These are phyloP conservation scores for Synanthedon andrenaeformis DNA, from an alignment of 2,888 invertebrate species.

Conservation along the genomic window DNA sequence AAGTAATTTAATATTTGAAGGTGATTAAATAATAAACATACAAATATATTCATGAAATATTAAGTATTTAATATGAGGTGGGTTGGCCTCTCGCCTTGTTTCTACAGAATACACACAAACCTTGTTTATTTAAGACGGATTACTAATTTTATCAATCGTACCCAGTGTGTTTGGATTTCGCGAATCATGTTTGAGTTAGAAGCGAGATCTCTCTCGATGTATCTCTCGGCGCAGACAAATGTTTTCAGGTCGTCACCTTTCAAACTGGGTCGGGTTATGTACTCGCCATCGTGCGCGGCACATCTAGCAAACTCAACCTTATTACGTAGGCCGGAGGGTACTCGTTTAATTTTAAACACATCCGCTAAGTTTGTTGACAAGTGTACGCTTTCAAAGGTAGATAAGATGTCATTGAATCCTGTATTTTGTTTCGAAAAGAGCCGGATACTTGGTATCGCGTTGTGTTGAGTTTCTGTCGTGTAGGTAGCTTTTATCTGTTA, in stretches of 20 bases:
- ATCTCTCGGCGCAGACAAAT: slow-evolving; percentile 7
- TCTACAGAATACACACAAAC: not conserved
- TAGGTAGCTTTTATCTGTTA: too few relatives aligned
- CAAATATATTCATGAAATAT: too few relatives aligned
- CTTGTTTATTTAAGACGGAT: not conserved
- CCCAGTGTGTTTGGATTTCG: not conserved
- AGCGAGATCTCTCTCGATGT: not conserved
- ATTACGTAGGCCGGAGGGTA: too few relatives aligned
- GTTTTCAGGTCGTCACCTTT: slow-evolving; percentile 22
- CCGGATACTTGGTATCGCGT: slow-evolving; percentile 3
- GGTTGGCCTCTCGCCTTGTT: too few relatives aligned
- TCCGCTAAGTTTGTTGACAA: too few relatives aligned
- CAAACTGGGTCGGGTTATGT: slow-evolving; percentile 16
- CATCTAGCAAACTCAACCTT: too few relatives aligned
- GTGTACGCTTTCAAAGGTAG: not conserved
- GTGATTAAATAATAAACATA: too few relatives aligned
- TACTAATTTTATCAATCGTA: not conserved
- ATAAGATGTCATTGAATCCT: not conserved
- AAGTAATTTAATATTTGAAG: too few relatives aligned
- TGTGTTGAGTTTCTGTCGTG: too few relatives aligned
- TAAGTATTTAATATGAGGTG: too few relatives aligned
- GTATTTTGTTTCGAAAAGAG: slow-evolving; percentile 10
- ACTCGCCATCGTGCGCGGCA: too few relatives aligned
- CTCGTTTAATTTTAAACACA: too few relatives aligned
- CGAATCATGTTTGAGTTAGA: not conserved